phyloP scores from a whole-genome alignment of 1,140 invertebrate genomes.

The Dysdera silvatica region DNA sequence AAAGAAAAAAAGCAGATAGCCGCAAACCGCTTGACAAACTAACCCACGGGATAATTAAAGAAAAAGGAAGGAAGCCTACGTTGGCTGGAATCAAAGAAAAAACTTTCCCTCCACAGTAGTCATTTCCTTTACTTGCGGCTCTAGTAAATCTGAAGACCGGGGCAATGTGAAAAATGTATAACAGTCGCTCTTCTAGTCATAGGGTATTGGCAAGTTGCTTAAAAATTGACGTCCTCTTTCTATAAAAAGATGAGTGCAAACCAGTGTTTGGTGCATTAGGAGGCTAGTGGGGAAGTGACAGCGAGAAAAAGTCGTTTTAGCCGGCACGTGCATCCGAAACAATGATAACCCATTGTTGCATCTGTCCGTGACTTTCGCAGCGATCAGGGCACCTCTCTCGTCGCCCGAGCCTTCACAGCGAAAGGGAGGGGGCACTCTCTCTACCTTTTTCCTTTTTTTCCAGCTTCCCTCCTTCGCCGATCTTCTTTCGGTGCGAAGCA shows the following conservation, averaged over 20 bases:
- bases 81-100: background rate
- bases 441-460: background rate
- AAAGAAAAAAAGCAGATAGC: too few relatives aligned
- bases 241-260: slow-evolving; percentile 31
- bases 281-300: too few relatives aligned
- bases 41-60: too few relatives aligned
- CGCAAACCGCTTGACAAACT: too few relatives aligned
- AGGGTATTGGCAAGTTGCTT: slow-evolving; percentile 29
- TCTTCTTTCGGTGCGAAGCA: background rate
- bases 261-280: slow-evolving; percentile 25
- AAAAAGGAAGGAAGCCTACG: background rate
- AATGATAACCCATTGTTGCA: too few relatives aligned
- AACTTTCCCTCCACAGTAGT: background rate
- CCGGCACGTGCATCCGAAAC: too few relatives aligned
- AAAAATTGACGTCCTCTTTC: slow-evolving; percentile 27
- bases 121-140: background rate
- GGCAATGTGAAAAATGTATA: slow-evolving; percentile 29
- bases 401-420: slow-evolving; percentile 1
- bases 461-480: background rate
- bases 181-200: slow-evolving; percentile 18
- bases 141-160: background rate
- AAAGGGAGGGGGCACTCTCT: background rate
- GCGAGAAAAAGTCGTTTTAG: too few relatives aligned
- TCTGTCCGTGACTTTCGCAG: too few relatives aligned
- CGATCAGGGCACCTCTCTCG: too few relatives aligned